phyloP scores from a whole-genome alignment of 2,888 invertebrate species.

The Cheilosia vulpina region DNA sequence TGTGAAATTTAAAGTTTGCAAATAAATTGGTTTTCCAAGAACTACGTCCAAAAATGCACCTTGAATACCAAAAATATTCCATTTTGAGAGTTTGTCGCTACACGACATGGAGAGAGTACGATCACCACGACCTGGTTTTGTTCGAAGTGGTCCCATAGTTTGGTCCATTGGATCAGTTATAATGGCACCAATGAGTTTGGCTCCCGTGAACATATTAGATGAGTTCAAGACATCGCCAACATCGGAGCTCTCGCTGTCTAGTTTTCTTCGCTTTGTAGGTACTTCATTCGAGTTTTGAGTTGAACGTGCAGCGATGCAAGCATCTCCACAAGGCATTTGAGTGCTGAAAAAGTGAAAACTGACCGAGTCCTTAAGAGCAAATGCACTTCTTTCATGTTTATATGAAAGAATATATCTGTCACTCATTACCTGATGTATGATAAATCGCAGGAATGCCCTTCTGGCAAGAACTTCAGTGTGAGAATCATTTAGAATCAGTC shows the following conservation, averaged over 20 bases:
- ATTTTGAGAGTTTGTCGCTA: slow-evolving; percentile 96
- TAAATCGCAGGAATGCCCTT: slow-evolving; percentile 91
- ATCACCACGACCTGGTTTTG: slow-evolving; percentile 96
- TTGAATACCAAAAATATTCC: slow-evolving; percentile 94
- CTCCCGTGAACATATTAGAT: slow-evolving; percentile 88
- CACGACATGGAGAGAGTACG: slow-evolving; percentile 95
- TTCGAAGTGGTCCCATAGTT: slow-evolving; percentile 88
- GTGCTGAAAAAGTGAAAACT: slow-evolving; percentile 93
- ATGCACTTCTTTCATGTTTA: slow-evolving; percentile 80
- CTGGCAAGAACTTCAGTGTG: slow-evolving; percentile 96
- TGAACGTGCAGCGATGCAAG: slow-evolving; percentile 88
- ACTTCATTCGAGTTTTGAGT: slow-evolving; percentile 47
- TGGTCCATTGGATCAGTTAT: slow-evolving; percentile 87
- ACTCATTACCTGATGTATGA: slow-evolving; percentile 87
- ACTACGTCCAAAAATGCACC: slow-evolving; percentile 91
- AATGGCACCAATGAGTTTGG: slow-evolving; percentile 88
- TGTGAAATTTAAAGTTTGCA: slow-evolving; percentile 89
- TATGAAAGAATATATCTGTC: slow-evolving; percentile 80
- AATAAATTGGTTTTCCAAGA: slow-evolving; percentile 87
- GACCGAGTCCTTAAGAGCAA: slow-evolving; percentile 85
- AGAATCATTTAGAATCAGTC: slow-evolving; percentile 92
- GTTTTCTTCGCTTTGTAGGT: slow-evolving; percentile 75
- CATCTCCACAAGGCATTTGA: slow-evolving; percentile 96
- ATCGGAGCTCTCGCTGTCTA: slow-evolving; percentile 46
- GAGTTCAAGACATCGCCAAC: slow-evolving; percentile 36